Evolutionary conservation across 2,113 vertebrate species (phyloP).

Genomic region (Prolemur simus): DNA sequence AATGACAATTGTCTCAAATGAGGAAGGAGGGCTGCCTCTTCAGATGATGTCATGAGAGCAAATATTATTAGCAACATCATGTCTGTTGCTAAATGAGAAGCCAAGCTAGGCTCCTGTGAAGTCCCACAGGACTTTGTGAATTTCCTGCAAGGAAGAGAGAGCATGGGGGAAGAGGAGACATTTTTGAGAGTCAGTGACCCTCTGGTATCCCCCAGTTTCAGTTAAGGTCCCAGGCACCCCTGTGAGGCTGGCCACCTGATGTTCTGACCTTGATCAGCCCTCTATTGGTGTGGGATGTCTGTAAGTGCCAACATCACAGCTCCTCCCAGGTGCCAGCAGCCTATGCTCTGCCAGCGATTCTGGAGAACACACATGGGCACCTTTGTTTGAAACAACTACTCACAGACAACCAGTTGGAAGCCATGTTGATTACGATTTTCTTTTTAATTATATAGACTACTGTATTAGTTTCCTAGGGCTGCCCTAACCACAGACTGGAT

Average conservation of each 20-base stretch:
- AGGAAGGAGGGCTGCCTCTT: background rate
- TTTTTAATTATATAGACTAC: background rate
- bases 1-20: background rate
- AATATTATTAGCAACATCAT: accelerated
- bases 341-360: background rate
- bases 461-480: background rate
- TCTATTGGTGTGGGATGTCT: background rate
- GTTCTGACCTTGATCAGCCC: background rate
- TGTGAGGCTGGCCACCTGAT: background rate
- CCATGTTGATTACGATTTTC: background rate
- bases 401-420: background rate
- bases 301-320: background rate
- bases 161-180: background rate
- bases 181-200: background rate
- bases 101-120: background rate
- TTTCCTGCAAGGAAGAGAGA: background rate
- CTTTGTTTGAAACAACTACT: background rate
- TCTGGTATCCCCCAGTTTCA: background rate
- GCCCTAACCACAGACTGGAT: background rate
- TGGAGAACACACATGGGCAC: background rate
- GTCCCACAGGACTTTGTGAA: background rate
- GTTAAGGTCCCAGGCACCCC: background rate
- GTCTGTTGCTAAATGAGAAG: background rate
- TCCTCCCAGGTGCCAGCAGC: background rate
- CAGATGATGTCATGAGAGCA: background rate